Conservation (phyloP, 1,140 invertebrate genomes). For the Triops cancriformis region DNA sequence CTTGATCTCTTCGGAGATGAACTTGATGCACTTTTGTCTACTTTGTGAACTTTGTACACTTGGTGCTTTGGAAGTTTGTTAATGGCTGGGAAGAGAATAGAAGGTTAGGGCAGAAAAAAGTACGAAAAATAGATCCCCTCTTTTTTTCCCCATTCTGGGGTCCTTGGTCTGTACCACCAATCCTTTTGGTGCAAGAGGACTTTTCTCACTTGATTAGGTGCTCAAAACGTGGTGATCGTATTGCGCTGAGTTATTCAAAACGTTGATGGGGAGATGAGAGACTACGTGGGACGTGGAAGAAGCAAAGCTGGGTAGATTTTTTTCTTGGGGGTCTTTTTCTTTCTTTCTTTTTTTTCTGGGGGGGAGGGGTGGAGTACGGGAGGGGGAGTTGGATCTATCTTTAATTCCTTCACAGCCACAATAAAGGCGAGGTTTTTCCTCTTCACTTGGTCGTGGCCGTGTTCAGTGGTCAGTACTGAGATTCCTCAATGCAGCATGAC, state of each 20-base stretch:
- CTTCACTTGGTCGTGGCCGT: slow-evolving; percentile 8
- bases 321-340: not conserved
- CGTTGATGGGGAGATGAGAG: not conserved
- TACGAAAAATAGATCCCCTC: not conserved
- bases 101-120: not conserved
- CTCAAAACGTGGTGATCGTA: slow-evolving; percentile 10
- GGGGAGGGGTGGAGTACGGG: too few relatives aligned
- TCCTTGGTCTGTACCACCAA: not conserved
- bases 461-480: not conserved
- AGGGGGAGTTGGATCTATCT: not conserved
- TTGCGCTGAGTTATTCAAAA: not conserved
- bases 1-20: too few relatives aligned
- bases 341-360: not conserved
- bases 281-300: not conserved
- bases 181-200: not conserved
- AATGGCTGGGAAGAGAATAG: not conserved
- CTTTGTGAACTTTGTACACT: not conserved
- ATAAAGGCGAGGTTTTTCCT: slow-evolving; percentile 13
- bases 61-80: not conserved
- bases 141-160: not conserved
- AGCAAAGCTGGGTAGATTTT: not conserved
- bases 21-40: too few relatives aligned
- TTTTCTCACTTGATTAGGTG: slow-evolving; percentile 14
- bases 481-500: slow-evolving; percentile 4
- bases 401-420: slow-evolving; percentile 6